Percentiles rank a stretch among this genome's conserved stretches.
Evolutionary conservation across 2,888 invertebrate genomes (phyloP).

Genomic region (Drosophila pseudotalamancana): DNA sequence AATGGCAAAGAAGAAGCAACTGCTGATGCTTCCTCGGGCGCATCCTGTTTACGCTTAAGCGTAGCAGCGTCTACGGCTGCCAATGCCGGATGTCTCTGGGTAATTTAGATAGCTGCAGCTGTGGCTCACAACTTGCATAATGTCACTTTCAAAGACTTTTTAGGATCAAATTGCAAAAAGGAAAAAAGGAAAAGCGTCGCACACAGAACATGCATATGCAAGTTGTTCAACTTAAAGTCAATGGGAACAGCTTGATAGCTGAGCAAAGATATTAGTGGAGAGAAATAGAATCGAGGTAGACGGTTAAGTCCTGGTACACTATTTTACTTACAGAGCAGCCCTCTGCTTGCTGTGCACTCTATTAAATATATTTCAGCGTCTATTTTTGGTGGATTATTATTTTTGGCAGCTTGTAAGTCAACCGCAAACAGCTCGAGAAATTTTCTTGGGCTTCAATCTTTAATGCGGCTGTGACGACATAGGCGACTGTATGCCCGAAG

Average conservation of each 20-base stretch:
- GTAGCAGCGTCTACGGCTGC: constrained; percentile 42
- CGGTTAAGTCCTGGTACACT: no score
- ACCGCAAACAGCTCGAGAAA: constrained; percentile 40
- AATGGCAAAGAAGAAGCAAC: constrained; percentile 25
- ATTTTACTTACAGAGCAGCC: not conserved
- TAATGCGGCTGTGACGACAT: constrained; percentile 53
- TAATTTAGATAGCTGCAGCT: constrained; percentile 79
- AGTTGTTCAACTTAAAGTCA: constrained; percentile 40
- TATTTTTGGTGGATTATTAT: constrained; percentile 8
- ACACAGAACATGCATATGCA: constrained; percentile 44
- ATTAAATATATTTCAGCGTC: not conserved
- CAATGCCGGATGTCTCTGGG: constrained; percentile 76
- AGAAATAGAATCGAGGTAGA: no score
- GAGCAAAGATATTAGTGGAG: not conserved
- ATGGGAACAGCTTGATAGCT: constrained; percentile 16
- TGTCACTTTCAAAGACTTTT: constrained; percentile 67
- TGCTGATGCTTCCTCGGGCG: constrained; percentile 57
- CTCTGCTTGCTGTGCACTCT: not conserved
- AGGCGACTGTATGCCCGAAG: constrained; percentile 72
- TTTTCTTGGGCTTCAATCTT: constrained; percentile 50
- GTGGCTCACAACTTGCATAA: constrained; percentile 71
- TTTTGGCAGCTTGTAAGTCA: constrained; percentile 39
- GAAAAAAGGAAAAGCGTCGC: constrained; percentile 27
- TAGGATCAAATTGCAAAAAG: constrained; percentile 45
- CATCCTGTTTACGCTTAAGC: constrained; percentile 75